Percentiles rank a stretch among this genome's conserved stretches.
These are phyloP conservation scores for Natator depressus DNA, from an alignment of 2,113 vertebrate genomes.

Conservation along the genomic window DNA sequence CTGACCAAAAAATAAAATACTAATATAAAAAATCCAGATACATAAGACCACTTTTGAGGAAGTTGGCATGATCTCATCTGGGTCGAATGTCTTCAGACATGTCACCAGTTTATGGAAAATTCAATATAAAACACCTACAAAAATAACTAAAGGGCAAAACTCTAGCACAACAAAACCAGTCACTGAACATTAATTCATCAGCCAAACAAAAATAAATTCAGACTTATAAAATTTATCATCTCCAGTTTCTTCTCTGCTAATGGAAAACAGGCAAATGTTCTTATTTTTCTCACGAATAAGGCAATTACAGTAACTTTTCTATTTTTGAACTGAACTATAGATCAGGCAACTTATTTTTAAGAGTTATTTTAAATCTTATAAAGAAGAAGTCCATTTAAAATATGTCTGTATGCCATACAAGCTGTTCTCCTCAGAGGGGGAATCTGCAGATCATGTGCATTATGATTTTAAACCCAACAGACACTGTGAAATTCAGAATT, in stretches of 20 bases:
- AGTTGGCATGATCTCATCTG: background rate
- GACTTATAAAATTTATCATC: background rate
- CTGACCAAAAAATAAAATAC: background rate
- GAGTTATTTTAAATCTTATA: background rate
- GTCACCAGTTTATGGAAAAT: background rate
- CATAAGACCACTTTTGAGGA: background rate
- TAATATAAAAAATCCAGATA: background rate
- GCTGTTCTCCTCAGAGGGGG: background rate
- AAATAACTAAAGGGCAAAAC: background rate
- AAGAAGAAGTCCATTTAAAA: background rate
- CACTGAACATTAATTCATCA: background rate
- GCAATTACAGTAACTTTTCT: background rate
- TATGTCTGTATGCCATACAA: background rate
- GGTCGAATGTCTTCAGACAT: background rate
- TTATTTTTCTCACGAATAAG: background rate
- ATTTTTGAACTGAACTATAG: background rate
- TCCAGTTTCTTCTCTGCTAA: background rate
- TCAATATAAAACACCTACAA: background rate
- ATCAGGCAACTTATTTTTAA: background rate
- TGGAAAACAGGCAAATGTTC: background rate
- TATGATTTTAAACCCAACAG: background rate
- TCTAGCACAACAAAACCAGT: background rate
- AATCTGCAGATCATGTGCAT: background rate
- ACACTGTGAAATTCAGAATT: background rate
- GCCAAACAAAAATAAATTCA: background rate